phyloP scores from a whole-genome alignment of 2,888 invertebrate genomes.

The Odontomyia ornata region DNA sequence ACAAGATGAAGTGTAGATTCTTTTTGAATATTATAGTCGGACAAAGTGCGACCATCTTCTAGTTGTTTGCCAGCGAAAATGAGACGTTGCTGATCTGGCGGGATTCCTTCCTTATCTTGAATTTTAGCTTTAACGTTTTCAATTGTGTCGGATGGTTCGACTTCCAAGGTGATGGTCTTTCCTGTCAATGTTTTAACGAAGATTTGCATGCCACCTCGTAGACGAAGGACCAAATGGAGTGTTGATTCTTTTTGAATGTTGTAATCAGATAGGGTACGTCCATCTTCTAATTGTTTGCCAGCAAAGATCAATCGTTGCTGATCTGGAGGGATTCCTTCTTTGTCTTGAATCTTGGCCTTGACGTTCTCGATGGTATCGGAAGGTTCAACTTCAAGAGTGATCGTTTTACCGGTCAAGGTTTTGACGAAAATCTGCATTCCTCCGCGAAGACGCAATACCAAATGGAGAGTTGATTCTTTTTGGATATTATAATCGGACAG shows the following conservation, averaged over 20 bases:
- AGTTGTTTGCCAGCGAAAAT: slow-evolving; percentile 46
- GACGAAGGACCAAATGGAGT: slow-evolving; percentile 42
- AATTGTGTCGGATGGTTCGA: slow-evolving; percentile 33
- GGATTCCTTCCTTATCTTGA: slow-evolving; percentile 46
- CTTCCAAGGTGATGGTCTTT: slow-evolving; percentile 38
- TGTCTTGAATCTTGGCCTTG: slow-evolving; percentile 44
- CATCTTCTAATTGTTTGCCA: slow-evolving; percentile 44
- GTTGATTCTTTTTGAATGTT: slow-evolving; percentile 45
- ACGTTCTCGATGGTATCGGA: slow-evolving; percentile 44
- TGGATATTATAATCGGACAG: slow-evolving; percentile 44
- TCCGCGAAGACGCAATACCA: slow-evolving; percentile 43
- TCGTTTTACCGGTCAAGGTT: slow-evolving; percentile 42
- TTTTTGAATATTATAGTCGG: slow-evolving; percentile 46
- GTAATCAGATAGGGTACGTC: slow-evolving; percentile 42
- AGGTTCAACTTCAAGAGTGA: slow-evolving; percentile 42
- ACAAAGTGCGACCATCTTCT: slow-evolving; percentile 46
- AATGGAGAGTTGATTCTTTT: slow-evolving; percentile 42
- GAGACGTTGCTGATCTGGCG: slow-evolving; percentile 46
- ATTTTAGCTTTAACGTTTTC: slow-evolving; percentile 42
- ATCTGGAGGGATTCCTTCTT: slow-evolving; percentile 44
- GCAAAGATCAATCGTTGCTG: slow-evolving; percentile 44
- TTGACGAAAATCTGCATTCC: slow-evolving; percentile 45
- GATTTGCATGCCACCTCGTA: slow-evolving; percentile 45
- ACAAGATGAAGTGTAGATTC: slow-evolving; percentile 45
- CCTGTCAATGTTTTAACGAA: slow-evolving; percentile 43